Conservation (phyloP, 2,888 invertebrate genomes). For the Hypena proboscidalis region DNA sequence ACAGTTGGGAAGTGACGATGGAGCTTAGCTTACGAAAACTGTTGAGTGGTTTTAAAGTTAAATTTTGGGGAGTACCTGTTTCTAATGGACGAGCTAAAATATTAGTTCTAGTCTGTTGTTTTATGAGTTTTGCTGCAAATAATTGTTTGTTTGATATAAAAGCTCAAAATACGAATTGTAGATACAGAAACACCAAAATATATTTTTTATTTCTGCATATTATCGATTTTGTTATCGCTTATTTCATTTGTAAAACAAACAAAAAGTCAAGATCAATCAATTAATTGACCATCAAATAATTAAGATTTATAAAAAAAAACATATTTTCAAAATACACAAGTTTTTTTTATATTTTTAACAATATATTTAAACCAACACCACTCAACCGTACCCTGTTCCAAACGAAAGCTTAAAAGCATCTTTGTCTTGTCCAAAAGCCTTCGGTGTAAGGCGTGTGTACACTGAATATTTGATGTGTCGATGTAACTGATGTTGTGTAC, state of each 20-base stretch:
- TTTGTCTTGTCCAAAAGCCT: conserved; percentile 79
- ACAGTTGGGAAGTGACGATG: conserved; percentile 41
- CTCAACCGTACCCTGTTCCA: conserved; percentile 48
- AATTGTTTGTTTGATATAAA: neutral
- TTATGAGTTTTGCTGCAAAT: neutral
- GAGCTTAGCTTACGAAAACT: conserved; percentile 24
- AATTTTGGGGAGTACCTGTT: conserved; percentile 3
- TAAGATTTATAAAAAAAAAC: too few relatives aligned
- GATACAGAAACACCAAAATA: too few relatives aligned
- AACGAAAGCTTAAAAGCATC: conserved; percentile 79
- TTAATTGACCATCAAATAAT: too few relatives aligned
- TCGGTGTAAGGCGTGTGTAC: conserved; percentile 70
- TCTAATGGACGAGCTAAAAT: conserved; percentile 5
- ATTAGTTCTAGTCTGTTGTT: conserved; percentile 1
- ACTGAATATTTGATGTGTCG: conserved; percentile 75
- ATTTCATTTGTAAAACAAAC: too few relatives aligned
- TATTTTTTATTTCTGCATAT: too few relatives aligned
- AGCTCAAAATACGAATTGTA: too few relatives aligned
- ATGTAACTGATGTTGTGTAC: conserved; percentile 55
- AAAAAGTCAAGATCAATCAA: too few relatives aligned
- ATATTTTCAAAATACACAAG: neutral
- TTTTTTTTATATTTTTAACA: neutral
- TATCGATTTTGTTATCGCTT: too few relatives aligned
- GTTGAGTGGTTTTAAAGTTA: conserved; percentile 28
- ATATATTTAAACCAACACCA: conserved; percentile 32